phyloP scores from a whole-genome alignment of 2,113 vertebrate genomes.

The Halcyon senegalensis region DNA sequence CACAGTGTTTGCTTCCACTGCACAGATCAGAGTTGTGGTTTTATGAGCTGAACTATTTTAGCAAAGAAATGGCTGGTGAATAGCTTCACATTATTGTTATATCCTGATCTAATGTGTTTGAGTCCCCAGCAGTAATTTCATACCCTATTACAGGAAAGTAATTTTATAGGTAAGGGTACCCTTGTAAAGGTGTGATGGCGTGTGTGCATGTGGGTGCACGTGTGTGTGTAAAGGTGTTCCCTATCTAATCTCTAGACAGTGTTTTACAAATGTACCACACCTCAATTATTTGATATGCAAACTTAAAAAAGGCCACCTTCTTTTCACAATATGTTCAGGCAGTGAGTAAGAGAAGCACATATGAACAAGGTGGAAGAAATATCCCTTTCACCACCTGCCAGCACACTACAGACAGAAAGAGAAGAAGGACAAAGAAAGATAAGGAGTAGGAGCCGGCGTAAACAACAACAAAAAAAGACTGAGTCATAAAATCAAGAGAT shows the following conservation, averaged over 20 bases:
- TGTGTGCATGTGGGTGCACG: fast-evolving
- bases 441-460: not conserved
- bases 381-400: not conserved
- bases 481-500: not conserved
- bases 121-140: not conserved
- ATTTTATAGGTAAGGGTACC: not conserved
- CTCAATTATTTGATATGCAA: not conserved
- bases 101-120: not conserved
- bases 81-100: not conserved
- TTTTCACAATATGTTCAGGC: not conserved
- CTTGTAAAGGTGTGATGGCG: not conserved
- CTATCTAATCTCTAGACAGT: not conserved
- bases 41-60: not conserved
- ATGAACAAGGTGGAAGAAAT: not conserved
- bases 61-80: not conserved
- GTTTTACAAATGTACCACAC: not conserved
- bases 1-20: not conserved
- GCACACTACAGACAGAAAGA: not conserved
- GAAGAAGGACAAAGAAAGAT: not conserved
- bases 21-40: not conserved
- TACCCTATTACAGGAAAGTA: not conserved
- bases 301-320: not conserved
- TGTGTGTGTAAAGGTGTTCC: not conserved
- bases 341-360: not conserved
- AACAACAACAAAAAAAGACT: not conserved